Conservation (phyloP, 2,888 invertebrate genomes). For the Acronicta alni region DNA sequence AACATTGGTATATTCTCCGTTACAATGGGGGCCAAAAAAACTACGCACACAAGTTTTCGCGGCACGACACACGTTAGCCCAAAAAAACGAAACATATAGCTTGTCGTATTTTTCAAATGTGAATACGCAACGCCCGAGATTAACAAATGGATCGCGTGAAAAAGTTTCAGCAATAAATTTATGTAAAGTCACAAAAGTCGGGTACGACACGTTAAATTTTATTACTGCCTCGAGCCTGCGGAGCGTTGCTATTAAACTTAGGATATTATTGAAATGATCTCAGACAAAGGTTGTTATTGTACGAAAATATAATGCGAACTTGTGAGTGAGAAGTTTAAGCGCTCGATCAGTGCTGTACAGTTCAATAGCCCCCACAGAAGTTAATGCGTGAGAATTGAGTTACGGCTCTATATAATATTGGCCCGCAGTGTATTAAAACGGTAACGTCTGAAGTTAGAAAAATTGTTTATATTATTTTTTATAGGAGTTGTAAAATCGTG, state of each 20-base stretch:
- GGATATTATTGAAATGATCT: conserved; percentile 85
- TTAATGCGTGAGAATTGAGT: conserved; percentile 48
- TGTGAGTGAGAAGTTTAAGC: conserved; percentile 66
- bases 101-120: conserved; percentile 67
- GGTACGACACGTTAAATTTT: conserved; percentile 84
- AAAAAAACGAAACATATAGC: conserved; percentile 57
- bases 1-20: conserved; percentile 10
- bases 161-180: conserved; percentile 82
- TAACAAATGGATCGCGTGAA: conserved; percentile 81
- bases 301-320: conserved; percentile 69
- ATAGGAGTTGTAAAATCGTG: conserved; percentile 44
- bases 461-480: conserved; percentile 53
- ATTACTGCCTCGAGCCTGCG: conserved; percentile 75
- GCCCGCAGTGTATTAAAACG: conserved; percentile 51
- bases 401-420: conserved; percentile 43
- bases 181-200: conserved; percentile 78
- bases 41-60: conserved; percentile 36
- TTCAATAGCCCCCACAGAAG: conserved; percentile 45
- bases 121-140: conserved; percentile 69
- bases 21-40: conserved; percentile 45
- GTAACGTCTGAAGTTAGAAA: conserved; percentile 47
- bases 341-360: conserved; percentile 61
- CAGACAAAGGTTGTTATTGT: conserved; percentile 76
- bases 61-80: conserved; percentile 28
- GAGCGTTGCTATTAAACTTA: conserved; percentile 81